These are phyloP conservation scores for Chelmon rostratus DNA, from an alignment of 2,797 vertebrate species.

Conservation along the genomic window DNA sequence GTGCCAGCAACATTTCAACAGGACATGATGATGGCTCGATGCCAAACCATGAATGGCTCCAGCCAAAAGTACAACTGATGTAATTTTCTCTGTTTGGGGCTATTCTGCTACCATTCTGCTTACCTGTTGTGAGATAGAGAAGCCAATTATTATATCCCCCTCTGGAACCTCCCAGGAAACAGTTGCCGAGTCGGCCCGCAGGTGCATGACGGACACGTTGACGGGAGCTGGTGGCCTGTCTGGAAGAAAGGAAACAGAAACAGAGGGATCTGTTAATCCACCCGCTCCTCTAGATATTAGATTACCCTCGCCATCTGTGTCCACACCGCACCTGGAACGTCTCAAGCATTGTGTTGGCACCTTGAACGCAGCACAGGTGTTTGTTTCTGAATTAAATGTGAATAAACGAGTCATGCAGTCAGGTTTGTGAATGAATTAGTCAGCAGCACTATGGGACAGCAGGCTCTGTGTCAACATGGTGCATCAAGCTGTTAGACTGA, in stretches of 20 bases:
- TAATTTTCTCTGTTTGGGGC: neutral
- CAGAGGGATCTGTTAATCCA: constrained; percentile 21
- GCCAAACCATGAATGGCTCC: constrained; percentile 37
- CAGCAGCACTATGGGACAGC: neutral
- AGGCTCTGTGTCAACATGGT: neutral
- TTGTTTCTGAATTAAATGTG: neutral
- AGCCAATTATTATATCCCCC: constrained; percentile 97
- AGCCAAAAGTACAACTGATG: constrained; percentile 19
- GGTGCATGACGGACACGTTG: constrained; percentile 95
- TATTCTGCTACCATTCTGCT: constrained; percentile 11
- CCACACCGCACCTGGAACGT: constrained; percentile 9
- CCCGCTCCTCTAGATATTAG: neutral
- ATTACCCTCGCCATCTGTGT: constrained; percentile 20
- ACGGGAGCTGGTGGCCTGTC: constrained; percentile 95
- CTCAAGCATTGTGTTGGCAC: neutral
- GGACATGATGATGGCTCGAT: constrained; percentile 7
- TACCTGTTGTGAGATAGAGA: constrained; percentile 98
- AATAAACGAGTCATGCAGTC: neutral
- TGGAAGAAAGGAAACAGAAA: constrained; percentile 63
- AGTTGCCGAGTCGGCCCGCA: constrained; percentile 95
- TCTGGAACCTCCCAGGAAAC: constrained; percentile 98
- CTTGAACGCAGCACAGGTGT: constrained; percentile 9
- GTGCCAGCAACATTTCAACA: constrained; percentile 30
- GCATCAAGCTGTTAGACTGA: neutral
- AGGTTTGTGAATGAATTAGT: neutral